phyloP scores from a whole-genome alignment of 2,113 vertebrate species.

The Picathartes gymnocephalus region DNA sequence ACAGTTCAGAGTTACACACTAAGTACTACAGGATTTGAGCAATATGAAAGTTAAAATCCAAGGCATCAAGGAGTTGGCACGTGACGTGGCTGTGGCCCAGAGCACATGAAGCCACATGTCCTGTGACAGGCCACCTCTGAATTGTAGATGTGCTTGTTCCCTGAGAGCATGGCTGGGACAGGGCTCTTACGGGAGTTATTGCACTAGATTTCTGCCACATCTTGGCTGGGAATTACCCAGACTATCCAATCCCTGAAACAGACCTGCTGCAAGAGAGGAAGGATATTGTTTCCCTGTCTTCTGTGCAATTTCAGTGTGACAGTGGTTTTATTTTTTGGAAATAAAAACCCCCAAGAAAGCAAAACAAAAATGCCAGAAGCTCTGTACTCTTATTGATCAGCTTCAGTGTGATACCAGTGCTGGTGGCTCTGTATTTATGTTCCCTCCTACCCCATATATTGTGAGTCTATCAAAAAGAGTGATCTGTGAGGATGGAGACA shows the following conservation, averaged over 20 bases:
- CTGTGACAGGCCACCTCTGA: accelerated
- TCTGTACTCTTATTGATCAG: not conserved
- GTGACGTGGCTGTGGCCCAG: not conserved
- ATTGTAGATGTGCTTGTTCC: not conserved
- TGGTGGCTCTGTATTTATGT: not conserved
- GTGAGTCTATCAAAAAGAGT: not conserved
- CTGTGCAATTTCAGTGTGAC: not conserved
- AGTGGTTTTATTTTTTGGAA: not conserved
- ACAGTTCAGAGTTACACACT: no score
- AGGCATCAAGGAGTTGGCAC: no score
- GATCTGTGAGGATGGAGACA: not conserved
- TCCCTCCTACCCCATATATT: not conserved
- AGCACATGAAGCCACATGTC: not conserved
- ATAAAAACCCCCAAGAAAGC: not conserved
- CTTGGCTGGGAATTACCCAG: not conserved
- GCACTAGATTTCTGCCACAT: not conserved
- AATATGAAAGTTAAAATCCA: no score
- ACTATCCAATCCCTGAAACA: not conserved
- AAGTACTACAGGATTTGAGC: no score
- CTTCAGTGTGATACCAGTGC: not conserved
- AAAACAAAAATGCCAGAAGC: not conserved
- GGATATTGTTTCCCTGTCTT: not conserved
- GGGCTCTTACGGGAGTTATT: not conserved
- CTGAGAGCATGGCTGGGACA: no score
- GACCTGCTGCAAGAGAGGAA: not conserved